A percentile compares a stretch with the other conserved stretches of the same genome.
Conservation (phyloP, 1,140 invertebrate genomes). For the Mizuhopecten yessoensis region DNA sequence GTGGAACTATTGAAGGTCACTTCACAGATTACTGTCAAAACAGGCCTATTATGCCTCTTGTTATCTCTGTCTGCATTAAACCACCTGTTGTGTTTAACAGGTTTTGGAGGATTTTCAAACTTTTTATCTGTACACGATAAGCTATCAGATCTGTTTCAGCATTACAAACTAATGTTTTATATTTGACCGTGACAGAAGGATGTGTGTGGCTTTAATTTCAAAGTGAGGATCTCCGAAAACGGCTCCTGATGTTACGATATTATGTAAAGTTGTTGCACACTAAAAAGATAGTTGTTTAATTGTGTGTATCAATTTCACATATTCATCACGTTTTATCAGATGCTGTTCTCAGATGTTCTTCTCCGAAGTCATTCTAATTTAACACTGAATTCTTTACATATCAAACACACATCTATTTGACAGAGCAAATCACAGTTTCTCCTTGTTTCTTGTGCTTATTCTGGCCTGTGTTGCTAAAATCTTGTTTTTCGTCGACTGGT, state of each 20-base stretch:
- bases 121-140: not conserved
- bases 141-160: not conserved
- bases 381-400: not conserved
- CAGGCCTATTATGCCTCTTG: not conserved
- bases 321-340: not conserved
- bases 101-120: not conserved
- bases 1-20: no score
- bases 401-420: constrained; percentile 10
- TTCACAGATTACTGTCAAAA: no score
- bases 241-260: not conserved
- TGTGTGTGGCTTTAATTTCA: not conserved
- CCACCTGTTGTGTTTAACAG: not conserved
- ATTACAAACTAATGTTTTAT: not conserved
- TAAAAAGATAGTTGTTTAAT: not conserved
- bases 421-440: not conserved
- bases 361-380: not conserved
- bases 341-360: not conserved
- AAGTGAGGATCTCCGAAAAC: not conserved
- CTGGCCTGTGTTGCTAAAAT: no score
- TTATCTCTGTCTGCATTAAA: not conserved
- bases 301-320: not conserved
- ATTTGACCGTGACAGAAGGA: not conserved
- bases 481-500: no score
- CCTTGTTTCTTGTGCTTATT: no score
- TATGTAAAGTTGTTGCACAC: not conserved